A percentile compares a stretch with the other conserved stretches of the same genome.
phyloP scores from a whole-genome alignment of 2,888 invertebrate genomes.

The Melipona bicolor region DNA sequence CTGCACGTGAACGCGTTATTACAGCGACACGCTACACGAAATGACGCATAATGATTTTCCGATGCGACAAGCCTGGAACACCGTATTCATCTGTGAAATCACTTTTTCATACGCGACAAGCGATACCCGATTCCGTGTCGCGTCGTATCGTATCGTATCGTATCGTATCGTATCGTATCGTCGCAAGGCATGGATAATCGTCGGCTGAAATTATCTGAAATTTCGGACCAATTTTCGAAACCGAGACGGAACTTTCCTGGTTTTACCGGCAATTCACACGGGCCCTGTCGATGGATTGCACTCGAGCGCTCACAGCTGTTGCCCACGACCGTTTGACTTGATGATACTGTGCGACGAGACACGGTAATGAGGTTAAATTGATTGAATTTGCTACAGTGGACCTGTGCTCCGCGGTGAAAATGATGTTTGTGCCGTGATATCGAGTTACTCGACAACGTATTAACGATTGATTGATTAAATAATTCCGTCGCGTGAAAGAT shows the following conservation, averaged over 20 bases:
- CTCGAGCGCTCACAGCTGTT: neutral
- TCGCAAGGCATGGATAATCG: conserved; percentile 23
- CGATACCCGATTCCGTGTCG: conserved; percentile 1
- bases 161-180: conserved; percentile 4
- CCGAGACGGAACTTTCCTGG: neutral
- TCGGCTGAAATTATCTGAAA: conserved; percentile 2
- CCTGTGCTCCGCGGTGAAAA: neutral
- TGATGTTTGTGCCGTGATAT: conserved; percentile 3
- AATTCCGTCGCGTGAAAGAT: neutral
- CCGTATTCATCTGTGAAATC: conserved; percentile 61
- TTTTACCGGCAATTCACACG: neutral
- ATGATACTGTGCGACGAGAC: neutral
- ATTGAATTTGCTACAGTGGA: neutral
- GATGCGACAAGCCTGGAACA: conserved; percentile 45
- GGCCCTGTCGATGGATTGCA: neutral
- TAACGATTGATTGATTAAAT: neutral
- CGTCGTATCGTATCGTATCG: conserved; percentile 2
- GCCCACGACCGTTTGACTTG: neutral
- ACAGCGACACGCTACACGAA: conserved; percentile 31
- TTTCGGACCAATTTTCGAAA: neutral
- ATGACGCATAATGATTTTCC: conserved; percentile 59
- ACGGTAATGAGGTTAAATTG: neutral
- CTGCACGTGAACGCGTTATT: conserved; percentile 48
- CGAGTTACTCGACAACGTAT: neutral
- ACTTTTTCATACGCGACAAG: conserved; percentile 46